Evolutionary conservation across 1,140 invertebrate genomes (phyloP), one percentile per base, ranked within the genome.

Genomic region (Orussus abietinus): DNA sequence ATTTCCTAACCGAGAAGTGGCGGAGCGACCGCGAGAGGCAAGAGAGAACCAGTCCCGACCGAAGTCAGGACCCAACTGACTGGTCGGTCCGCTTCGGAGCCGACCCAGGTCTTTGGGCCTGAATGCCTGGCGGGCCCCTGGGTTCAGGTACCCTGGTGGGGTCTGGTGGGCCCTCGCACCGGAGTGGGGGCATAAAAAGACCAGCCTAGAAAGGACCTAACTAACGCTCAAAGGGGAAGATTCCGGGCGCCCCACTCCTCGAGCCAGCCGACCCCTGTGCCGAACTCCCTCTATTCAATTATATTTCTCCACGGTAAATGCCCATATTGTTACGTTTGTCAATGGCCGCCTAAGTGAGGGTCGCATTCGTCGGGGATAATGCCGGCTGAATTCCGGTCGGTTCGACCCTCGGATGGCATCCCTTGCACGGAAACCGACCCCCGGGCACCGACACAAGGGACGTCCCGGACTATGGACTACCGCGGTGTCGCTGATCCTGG

Each of bases 321-420:
- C 65, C 63, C 60, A 72, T 72, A 74, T 74, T 74, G 69, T 72
- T 74, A 63, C 66, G 63, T 70, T 71, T 71, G 63, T 72, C 69
- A 74, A 72, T 71, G 67, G 60, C 46, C 57, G 59, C 59, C 61
- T 66, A 69, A 72, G 64, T 63, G 64, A 72, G 68, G 67, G 64
- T 72, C 66, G 59, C 66, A 51, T 63, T n/a, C 57, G 55, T 53
- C 41, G 49, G n/a, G n/a, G 39, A 53, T 49, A 53, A 49, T 49
- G 28, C 37, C 47, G 36, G 39, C 43, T 21, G 35, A 46, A 53
- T 43, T 48, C 21, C 39, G 38, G 32, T 18, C 38, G n/a, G n/a
- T n/a, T n/a, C n/a, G n/a, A n/a, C n/a, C n/a, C n/a, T n/a, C n/a
- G n/a, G n/a, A n/a, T n/a, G n/a, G n/a, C n/a, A n/a, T n/a, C n/a